Evolutionary conservation across 2,888 invertebrate genomes (phyloP), one percentile per base, ranked within the genome.

Genomic region (Callyntrura sp.): DNA sequence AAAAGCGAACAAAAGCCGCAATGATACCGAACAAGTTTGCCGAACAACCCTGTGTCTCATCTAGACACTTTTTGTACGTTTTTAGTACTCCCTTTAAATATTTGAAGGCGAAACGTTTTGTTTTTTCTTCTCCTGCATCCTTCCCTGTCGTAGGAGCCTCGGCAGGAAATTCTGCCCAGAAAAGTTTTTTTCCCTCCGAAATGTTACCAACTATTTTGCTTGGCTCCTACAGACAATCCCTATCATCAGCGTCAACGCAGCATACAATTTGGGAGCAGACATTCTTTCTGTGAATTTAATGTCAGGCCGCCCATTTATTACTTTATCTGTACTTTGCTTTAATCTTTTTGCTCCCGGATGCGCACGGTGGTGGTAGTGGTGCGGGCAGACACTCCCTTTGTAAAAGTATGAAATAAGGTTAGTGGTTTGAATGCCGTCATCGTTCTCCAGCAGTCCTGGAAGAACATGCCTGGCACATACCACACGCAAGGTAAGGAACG

Each of bases 291-390:
- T 12, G 17, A 23, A 35, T n/a, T 9, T 65, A 14, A 65, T 65
- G n/a, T 65, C 28, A 28, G 25, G 28, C 28, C 28, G 65, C 65
- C 28, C 65, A 65, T 35, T 65, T 65, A 65, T 65, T 28, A 28
- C 14, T 65, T 28, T 35, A 65, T 28, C 65, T 60, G 8, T 62
- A 23, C 0, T 62, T 23, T 23, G 9, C 6, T 23, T 3, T 20
- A 62, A 23, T 25, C 17, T 17, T 62, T 11, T 23, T 17, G 23
- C 25, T 62, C 20, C 57, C 20, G 35, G 3, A 35, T 35, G 35
- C 35, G 6, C 35, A 35, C 35, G 35, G 35, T 35, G 35, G 6
- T 35, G 35, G 2, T 35, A 4, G 35, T 35, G 6, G n/a, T 17
- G 9, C 14, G n/a, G 57, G 17, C 17, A 62, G 20, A 62, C 65